Evolutionary conservation across 2,113 vertebrate genomes (phyloP).

Genomic region (Bagarius yarrelli): DNA sequence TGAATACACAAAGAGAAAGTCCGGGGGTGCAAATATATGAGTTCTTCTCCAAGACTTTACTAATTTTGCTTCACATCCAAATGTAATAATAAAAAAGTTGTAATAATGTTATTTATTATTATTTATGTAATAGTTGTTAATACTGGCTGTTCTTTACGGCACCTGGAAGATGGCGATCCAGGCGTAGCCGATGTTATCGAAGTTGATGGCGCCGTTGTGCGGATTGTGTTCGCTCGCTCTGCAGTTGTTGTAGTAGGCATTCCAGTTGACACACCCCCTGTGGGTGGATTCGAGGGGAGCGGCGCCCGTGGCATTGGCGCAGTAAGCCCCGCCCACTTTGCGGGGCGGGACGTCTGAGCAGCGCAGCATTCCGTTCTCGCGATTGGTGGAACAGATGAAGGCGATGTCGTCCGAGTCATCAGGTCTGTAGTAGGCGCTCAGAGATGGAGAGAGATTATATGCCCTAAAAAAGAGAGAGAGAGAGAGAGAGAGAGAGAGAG

Average conservation of each 20-base stretch:
- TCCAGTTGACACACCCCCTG: slow-evolving; percentile 91
- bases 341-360: slow-evolving; percentile 85
- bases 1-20: too few relatives aligned
- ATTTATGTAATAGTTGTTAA: too few relatives aligned
- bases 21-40: too few relatives aligned
- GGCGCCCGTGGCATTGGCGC: slow-evolving; percentile 56
- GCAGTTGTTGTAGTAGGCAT: slow-evolving; percentile 91
- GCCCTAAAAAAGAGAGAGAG: slow-evolving; percentile 65
- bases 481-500: slow-evolving; percentile 62
- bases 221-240: slow-evolving; percentile 87
- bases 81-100: too few relatives aligned
- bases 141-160: neutral
- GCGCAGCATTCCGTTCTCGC: slow-evolving; percentile 92
- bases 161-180: slow-evolving; percentile 99
- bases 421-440: slow-evolving; percentile 83
- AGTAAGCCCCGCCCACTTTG: slow-evolving; percentile 77
- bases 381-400: slow-evolving; percentile 89
- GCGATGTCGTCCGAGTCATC: slow-evolving; percentile 89
- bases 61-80: too few relatives aligned
- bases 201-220: slow-evolving; percentile 96
- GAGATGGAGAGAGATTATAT: slow-evolving; percentile 82
- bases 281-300: neutral
- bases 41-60: too few relatives aligned
- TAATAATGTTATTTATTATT: too few relatives aligned
- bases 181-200: slow-evolving; percentile 96